These are phyloP conservation scores for Dissostichus mawsoni DNA, from an alignment of 2,113 vertebrate genomes.

Conservation along the genomic window DNA sequence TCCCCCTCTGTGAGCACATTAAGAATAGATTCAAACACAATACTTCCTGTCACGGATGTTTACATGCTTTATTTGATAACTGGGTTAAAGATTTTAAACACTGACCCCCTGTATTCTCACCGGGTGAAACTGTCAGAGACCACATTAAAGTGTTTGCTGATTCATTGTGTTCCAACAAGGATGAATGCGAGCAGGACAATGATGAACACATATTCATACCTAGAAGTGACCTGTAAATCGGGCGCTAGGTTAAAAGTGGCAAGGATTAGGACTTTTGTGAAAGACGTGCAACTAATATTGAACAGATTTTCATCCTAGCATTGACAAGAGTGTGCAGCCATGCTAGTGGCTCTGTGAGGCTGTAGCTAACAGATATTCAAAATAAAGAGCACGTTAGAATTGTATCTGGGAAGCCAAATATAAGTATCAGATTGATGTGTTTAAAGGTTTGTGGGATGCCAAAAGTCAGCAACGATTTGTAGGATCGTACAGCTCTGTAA, in stretches of 20 bases:
- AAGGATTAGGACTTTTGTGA: neutral
- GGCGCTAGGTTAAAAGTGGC: neutral
- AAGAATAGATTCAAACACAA: constrained; percentile 18
- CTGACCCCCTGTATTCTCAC: constrained; percentile 3
- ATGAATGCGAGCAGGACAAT: neutral
- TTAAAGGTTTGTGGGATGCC: too few relatives aligned
- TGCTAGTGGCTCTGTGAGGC: too few relatives aligned
- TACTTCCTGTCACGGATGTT: constrained; percentile 14
- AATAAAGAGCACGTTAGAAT: too few relatives aligned
- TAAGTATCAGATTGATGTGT: too few relatives aligned
- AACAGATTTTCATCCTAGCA: neutral
- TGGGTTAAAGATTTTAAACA: neutral
- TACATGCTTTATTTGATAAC: neutral
- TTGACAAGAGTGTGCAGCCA: too few relatives aligned
- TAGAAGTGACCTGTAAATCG: neutral
- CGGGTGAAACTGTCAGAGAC: neutral
- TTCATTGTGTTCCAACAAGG: neutral
- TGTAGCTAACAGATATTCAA: too few relatives aligned
- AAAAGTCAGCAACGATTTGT: too few relatives aligned
- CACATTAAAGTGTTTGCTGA: neutral
- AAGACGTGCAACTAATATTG: neutral
- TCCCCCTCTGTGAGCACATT: constrained; percentile 8
- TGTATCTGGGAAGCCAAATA: too few relatives aligned
- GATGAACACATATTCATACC: neutral
- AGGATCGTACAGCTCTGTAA: neutral